Evolutionary conservation across 2,797 vertebrate species (phyloP).

Genomic region (Pogonophryne albipinna): DNA sequence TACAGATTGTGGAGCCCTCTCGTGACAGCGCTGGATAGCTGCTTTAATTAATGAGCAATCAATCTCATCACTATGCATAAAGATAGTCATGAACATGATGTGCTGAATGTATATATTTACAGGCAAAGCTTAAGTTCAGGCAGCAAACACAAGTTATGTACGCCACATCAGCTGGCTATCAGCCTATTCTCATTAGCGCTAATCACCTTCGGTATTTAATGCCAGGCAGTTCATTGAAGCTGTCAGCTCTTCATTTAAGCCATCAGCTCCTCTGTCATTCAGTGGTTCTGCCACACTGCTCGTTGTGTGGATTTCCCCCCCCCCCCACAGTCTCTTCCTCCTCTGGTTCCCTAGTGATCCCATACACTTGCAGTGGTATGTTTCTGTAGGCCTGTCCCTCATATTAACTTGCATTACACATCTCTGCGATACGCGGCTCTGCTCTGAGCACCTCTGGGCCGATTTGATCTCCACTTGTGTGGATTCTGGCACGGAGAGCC

Average conservation of each 20-base stretch:
- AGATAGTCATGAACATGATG: not conserved
- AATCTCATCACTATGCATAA: not conserved
- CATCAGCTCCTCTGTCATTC: constrained; percentile 43
- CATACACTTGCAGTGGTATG: constrained; percentile 7
- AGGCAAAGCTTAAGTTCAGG: constrained; percentile 1
- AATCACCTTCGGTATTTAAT: constrained; percentile 62
- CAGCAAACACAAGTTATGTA: constrained; percentile 26
- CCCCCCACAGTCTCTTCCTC: not conserved
- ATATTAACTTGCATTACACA: constrained; percentile 19
- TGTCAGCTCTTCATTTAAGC: constrained; percentile 61
- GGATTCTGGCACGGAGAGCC: constrained; percentile 6
- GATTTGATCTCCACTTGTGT: constrained; percentile 25
- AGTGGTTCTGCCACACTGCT: constrained; percentile 35
- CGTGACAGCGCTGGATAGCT: constrained; percentile 19
- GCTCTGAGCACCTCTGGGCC: not conserved
- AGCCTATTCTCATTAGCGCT: constrained; percentile 50
- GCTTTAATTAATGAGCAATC: constrained; percentile 17
- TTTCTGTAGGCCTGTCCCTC: constrained; percentile 21
- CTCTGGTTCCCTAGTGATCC: constrained; percentile 36
- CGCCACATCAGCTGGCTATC: constrained; percentile 41
- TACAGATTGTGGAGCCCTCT: constrained; percentile 19
- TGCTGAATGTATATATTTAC: constrained; percentile 12
- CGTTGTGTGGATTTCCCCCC: constrained; percentile 21
- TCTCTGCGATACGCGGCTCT: constrained; percentile 14
- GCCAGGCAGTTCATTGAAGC: constrained; percentile 47